phyloP scores from a whole-genome alignment of 2,888 invertebrate species.

The Idaea dimidiata region DNA sequence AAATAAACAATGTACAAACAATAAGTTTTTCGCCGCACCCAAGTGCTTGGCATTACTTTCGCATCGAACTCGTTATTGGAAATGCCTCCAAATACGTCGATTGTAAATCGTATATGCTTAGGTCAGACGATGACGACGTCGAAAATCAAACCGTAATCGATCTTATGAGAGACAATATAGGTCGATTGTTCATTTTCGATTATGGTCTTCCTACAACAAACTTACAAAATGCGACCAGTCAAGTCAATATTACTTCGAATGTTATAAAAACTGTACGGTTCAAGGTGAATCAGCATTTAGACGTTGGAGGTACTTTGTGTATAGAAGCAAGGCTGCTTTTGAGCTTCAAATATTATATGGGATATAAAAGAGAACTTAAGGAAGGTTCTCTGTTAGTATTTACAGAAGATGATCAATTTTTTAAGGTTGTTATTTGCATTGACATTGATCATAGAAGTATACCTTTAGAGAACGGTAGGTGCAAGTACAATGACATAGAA shows the following conservation, averaged over 20 bases:
- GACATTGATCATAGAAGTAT: conserved; percentile 80
- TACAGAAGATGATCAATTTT: conserved; percentile 72
- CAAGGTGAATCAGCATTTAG: conserved; percentile 84
- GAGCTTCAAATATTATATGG: conserved; percentile 76
- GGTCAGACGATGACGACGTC: conserved; percentile 46
- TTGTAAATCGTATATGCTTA: conserved; percentile 58
- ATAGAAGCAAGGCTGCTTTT: conserved; percentile 86
- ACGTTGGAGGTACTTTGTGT: conserved; percentile 90
- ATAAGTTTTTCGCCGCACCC: conserved; percentile 79
- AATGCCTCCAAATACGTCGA: conserved; percentile 51
- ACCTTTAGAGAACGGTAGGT: conserved; percentile 83
- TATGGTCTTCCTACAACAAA: conserved; percentile 85
- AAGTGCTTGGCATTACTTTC: conserved; percentile 82
- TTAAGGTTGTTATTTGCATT: conserved; percentile 83
- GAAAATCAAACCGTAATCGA: conserved; percentile 53
- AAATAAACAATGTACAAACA: conserved; percentile 51
- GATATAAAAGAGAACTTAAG: conserved; percentile 55
- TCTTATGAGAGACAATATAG: conserved; percentile 82
- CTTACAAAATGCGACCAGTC: conserved; percentile 82
- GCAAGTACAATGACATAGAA: conserved; percentile 76
- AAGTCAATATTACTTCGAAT: conserved; percentile 84
- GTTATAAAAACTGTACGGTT: conserved; percentile 85
- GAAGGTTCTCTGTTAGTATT: conserved; percentile 58
- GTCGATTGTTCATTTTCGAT: conserved; percentile 88
- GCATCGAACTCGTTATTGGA: conserved; percentile 41